A percentile compares a stretch with the other conserved stretches of the same genome.
Evolutionary conservation across 2,113 vertebrate genomes (phyloP).

Genomic region (Gasterosteus aculeatus): DNA sequence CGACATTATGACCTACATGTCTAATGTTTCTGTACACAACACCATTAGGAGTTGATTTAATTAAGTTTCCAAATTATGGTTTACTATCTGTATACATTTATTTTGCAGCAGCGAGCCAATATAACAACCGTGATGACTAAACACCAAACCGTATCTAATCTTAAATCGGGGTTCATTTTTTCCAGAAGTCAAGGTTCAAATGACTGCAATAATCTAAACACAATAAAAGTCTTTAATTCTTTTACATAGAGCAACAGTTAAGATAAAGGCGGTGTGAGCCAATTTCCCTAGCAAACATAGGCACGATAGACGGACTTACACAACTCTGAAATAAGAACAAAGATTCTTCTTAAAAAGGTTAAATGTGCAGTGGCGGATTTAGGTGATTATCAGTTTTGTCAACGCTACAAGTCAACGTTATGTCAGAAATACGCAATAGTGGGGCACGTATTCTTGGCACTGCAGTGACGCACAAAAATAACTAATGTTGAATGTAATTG

Average conservation of each 20-base stretch:
- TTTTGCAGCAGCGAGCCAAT: neutral
- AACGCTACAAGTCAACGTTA: neutral
- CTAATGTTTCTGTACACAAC: neutral
- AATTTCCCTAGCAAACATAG: neutral
- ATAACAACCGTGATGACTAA: conserved; percentile 7
- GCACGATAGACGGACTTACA: neutral
- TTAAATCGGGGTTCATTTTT: conserved; percentile 2
- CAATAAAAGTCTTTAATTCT: conserved; percentile 1
- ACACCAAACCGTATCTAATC: conserved; percentile 36
- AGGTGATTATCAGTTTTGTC: neutral
- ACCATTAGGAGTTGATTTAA: neutral
- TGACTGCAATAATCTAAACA: conserved; percentile 4
- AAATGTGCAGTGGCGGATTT: neutral
- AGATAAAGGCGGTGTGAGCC: neutral
- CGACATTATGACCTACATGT: too few species aligned
- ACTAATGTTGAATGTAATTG: neutral
- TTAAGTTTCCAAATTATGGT: neutral
- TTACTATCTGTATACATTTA: neutral
- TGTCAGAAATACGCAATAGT: neutral
- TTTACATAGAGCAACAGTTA: neutral
- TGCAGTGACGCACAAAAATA: neutral
- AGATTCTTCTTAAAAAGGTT: too few species aligned
- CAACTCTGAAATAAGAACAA: neutral
- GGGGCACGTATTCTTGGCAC: neutral
- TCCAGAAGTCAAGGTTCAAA: conserved; percentile 39